Base-by-base conservation (phyloP, 92 coral and sea anemone genomes). In the Chrysogorgia sp. region DNA sequence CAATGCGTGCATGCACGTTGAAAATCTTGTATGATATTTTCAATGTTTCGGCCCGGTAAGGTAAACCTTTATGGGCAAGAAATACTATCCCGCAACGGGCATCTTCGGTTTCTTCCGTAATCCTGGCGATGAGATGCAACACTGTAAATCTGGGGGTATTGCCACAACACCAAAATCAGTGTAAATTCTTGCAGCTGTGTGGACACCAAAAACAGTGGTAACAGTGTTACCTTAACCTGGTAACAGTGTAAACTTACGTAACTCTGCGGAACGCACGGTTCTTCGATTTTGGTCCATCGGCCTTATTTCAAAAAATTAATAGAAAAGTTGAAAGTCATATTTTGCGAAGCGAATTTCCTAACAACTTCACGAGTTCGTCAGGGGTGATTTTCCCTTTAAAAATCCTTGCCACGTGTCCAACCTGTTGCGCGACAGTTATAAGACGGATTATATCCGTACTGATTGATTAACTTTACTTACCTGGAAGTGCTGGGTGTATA, bases 21-120 rank as follows among this genome's bases (percentile, higher is more conserved):
- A 53, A 56, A 34, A 75, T 53, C 33, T 57, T 75, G 68, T 53
- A 75, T 6, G 81, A 75, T 35, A 57, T 43, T n/a, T 75, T 60
- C 56, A 76, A 25, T 7, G 45, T 33, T 14, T 33, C n/a, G n/a
- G 37, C 8, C 52, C 55, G 35, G 53, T 76, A 76, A 0, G 81
- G 81, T 20, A 57, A 30, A 30, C 43, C 52, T 14, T 64, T 41
- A 32, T 76, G 81, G 34, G 55, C 32, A 37, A 37, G 43, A 37
- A 37, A 37, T 37, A 37, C 43, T 37, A 37, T 37, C 43, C 43
- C 43, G 43, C 12, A 37, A 37, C 43, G 43, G 43, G 43, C 43
- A 37, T 37, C 43, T 37, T 23, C 17, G 59, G 22, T 17, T 17
- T 23, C 9, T 17, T 52, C 59, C 8, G 21, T 17, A 23, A 52